These are phyloP conservation scores for Nyleta sp. DNA, from an alignment of 2,888 invertebrate genomes.

Conservation along the genomic window DNA sequence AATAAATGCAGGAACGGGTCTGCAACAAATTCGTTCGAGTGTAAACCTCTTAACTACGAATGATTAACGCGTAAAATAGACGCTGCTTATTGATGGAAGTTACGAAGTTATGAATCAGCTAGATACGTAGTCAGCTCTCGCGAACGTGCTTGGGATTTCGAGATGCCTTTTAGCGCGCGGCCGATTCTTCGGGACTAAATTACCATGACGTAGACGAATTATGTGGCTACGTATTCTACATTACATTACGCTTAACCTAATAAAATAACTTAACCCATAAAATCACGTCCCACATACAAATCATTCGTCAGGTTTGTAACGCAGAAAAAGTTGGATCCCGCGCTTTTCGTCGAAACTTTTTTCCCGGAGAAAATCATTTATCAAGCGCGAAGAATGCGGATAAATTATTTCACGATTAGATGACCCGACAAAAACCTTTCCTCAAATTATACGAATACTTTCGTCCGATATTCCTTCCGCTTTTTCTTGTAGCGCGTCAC, in stretches of 20 bases:
- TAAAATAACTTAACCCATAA: slow-evolving; percentile 35
- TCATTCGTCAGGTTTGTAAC: background rate
- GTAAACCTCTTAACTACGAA: slow-evolving; percentile 23
- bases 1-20: background rate
- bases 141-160: slow-evolving; percentile 53
- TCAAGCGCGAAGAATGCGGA: slow-evolving; percentile 12
- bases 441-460: background rate
- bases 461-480: slow-evolving; percentile 3
- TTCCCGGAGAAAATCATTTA: slow-evolving; percentile 3
- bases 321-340: background rate
- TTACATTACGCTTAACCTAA: slow-evolving; percentile 30
- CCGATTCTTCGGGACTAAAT: slow-evolving; percentile 45
- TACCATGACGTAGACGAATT: slow-evolving; percentile 48
- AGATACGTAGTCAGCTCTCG: slow-evolving; percentile 32
- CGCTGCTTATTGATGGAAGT: slow-evolving; percentile 41
- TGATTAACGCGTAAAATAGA: slow-evolving; percentile 44
- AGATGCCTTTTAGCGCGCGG: slow-evolving; percentile 41
- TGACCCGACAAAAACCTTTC: background rate
- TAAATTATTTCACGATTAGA: slow-evolving; percentile 22
- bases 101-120: slow-evolving; percentile 49
- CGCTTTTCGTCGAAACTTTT: background rate
- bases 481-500: slow-evolving; percentile 9
- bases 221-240: slow-evolving; percentile 35
- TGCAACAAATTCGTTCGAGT: slow-evolving; percentile 1
- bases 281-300: slow-evolving; percentile 21